phyloP scores from a whole-genome alignment of 2,797 vertebrate species.

The Hydrolagus colliei region DNA sequence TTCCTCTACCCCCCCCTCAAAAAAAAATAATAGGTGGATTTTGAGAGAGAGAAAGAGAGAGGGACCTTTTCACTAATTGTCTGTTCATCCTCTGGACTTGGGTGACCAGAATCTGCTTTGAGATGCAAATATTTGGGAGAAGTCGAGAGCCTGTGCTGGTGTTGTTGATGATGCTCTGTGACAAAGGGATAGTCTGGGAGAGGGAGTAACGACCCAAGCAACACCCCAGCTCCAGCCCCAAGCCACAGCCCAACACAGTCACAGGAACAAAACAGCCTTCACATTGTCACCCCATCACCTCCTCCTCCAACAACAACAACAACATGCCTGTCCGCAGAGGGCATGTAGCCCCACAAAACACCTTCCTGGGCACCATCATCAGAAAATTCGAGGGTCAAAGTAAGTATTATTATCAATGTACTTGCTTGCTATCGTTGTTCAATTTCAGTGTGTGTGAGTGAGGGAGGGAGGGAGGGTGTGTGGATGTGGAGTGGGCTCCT shows the following conservation, averaged over 20 bases:
- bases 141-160: conserved; percentile 16
- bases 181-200: conserved; percentile 53
- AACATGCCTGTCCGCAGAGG: conserved; percentile 97
- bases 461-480: no score
- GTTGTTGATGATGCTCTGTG: conserved; percentile 53
- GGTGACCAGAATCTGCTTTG: neutral
- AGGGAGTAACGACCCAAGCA: conserved; percentile 63
- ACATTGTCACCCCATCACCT: conserved; percentile 40
- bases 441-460: neutral
- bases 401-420: conserved; percentile 61
- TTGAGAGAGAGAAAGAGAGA: no score
- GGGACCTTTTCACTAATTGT: no score
- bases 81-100: neutral
- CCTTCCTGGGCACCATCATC: conserved; percentile 94
- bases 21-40: conserved; percentile 38
- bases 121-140: neutral
- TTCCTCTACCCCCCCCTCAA: no score
- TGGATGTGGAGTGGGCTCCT: no score
- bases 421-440: neutral
- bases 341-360: conserved; percentile 98
- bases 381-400: conserved; percentile 98
- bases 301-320: conserved; percentile 40
- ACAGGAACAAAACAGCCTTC: conserved; percentile 42
- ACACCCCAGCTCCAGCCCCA: neutral
- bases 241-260: conserved; percentile 43